Base-by-base conservation (phyloP, 2,888 invertebrate species). In the Criorhina ranunculi region DNA sequence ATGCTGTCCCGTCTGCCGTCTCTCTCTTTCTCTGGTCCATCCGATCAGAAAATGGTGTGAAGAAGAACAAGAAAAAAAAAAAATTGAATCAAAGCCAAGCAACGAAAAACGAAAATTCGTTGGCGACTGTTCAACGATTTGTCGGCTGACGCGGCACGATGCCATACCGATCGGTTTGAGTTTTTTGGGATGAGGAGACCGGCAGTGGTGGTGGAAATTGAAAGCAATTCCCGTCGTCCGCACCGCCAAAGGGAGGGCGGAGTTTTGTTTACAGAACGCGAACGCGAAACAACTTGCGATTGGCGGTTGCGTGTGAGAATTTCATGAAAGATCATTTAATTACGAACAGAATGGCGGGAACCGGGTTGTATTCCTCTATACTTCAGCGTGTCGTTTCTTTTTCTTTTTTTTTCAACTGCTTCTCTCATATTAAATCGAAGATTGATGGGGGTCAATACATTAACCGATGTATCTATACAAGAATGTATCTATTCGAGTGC, bases 251-350 rank as follows among this genome's bases (percentile, higher is more conserved):
- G 69, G 64, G 53, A 79, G 35, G 85, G 85, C 85, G 85, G 85
- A 85, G 85, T 85, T n/a, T 81, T 85, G 85, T 85, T 85, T 85
- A 85, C 60, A 76, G 59, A 78, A 73, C 24, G 24, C 1, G n/a
- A n/a, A n/a, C n/a, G n/a, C 59, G 73, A 66, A 79, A 60, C 85
- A 85, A 80, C 80, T 75, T 76, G 64, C 85, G 85, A 85, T 85
- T 85, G 85, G 85, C 85, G 85, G 85, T 85, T 85, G 85, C 80
- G 80, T 85, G 85, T 79, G 80, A 85, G 80, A 85, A 85, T 80
- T 75, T 79, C 85, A 70, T 75, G 80, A 85, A 76, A 85, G 85
- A 85, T 85, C 69, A 85, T 85, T 85, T 85, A 85, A 85, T 85
- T 85, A 85, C 73, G 69, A 69, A 83, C 64, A 78, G 85, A 80